phyloP scores from a whole-genome alignment of 2,797 vertebrate genomes.

The Danio choprae region DNA sequence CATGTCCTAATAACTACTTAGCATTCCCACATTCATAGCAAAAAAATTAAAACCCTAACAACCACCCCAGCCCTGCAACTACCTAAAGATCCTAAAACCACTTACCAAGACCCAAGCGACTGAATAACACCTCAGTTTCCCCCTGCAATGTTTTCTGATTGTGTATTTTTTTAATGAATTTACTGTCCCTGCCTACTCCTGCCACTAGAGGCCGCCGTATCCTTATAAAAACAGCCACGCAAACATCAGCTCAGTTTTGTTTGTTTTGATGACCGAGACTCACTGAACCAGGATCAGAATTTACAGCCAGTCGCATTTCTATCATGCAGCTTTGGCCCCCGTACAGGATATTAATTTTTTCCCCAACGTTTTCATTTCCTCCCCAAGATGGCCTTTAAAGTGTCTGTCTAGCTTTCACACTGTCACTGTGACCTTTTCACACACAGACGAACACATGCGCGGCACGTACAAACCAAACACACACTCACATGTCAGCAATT shows the following conservation, averaged over 20 bases:
- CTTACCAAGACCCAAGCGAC: background rate
- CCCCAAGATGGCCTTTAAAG: slow-evolving; percentile 71
- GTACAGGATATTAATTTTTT: slow-evolving; percentile 76
- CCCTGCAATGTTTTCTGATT: background rate
- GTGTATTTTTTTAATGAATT: background rate
- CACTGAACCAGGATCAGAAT: slow-evolving; percentile 53
- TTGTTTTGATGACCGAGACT: slow-evolving; percentile 2
- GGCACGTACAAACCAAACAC: slow-evolving; percentile 34
- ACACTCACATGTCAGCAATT: slow-evolving; percentile 33
- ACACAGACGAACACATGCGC: background rate
- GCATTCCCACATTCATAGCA: too few species aligned
- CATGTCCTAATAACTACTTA: too few species aligned
- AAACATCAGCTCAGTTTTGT: background rate
- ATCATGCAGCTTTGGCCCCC: slow-evolving; percentile 13
- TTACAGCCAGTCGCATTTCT: slow-evolving; percentile 6
- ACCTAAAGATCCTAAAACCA: background rate
- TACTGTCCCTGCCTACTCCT: background rate
- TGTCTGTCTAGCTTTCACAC: slow-evolving; percentile 66
- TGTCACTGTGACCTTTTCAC: slow-evolving; percentile 72
- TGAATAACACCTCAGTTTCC: background rate
- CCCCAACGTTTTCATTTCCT: slow-evolving; percentile 75
- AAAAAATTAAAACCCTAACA: background rate
- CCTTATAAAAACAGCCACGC: background rate
- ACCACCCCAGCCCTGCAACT: background rate
- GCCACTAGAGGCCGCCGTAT: background rate